Evolutionary conservation across 2,113 vertebrate genomes (phyloP), one percentile per base, ranked within the genome.

Genomic region (Clupea harengus): DNA sequence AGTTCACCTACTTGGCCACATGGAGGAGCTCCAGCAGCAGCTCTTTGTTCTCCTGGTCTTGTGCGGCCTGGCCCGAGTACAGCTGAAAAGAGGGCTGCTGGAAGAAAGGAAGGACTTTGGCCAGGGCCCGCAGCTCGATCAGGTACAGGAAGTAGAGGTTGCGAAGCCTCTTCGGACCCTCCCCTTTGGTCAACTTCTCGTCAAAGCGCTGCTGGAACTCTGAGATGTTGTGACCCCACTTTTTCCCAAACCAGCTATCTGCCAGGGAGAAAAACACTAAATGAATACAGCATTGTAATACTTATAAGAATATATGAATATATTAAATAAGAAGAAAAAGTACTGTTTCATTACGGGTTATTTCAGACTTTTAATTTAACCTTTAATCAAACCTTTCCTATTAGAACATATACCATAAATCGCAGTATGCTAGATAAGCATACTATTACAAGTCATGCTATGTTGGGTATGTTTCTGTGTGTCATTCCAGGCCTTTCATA

Each of bases 81-180:
- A 99, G 93, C 85, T 93, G 94, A 91, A 98, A 95, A 39, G 90
- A 91, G 0, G 95, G 90, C 17, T 94, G 96, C 90, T 97, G 93
- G 45, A 99, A 97, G 92, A 97, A 97, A 0, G 98, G 97, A 88
- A 97, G 91, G 32, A 94, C 95, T 90, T 99, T 99, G 83, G 96
- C 97, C 10, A 99, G 91, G 6, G 97, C 98, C 49, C 96, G 94
- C 88, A 99, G 93, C 93, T 99, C 97, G 0, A 99, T 97, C 89
- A 99, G 93, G 91, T 97, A 99, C 64, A 99, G 94, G 81, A 99
- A 99, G 91, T 99, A 99, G 0, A 99, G 95, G 87, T 98, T 99
- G 84, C 96, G 96, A 39, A 99, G 96, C 52, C 97, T 94, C 86
- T 96, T 94, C 39, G 97, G 96, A 0, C 98, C 98, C 92, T 99